Conservation (phyloP, 2,888 invertebrate species). For the Diabrotica balteata region DNA sequence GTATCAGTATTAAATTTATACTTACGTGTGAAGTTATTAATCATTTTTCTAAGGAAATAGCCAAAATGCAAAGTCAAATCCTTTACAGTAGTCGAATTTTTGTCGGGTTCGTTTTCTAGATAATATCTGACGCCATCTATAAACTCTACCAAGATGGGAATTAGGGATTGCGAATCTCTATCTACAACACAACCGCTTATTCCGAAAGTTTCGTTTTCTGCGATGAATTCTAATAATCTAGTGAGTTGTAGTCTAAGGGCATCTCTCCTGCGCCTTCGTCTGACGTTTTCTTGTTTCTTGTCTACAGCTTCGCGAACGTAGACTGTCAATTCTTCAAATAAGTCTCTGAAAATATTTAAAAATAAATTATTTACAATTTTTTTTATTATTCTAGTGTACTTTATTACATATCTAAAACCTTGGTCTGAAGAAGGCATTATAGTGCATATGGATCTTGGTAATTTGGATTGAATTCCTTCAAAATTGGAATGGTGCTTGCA, state of each 20-base stretch:
- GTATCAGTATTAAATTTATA: slow-evolving; percentile 37
- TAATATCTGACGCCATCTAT: slow-evolving; percentile 92
- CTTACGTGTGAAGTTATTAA: slow-evolving; percentile 91
- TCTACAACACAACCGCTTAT: slow-evolving; percentile 85
- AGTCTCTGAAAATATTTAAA: slow-evolving; percentile 70
- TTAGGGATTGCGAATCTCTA: slow-evolving; percentile 74
- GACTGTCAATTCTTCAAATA: slow-evolving; percentile 93
- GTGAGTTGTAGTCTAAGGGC: slow-evolving; percentile 90
- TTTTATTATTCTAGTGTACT: too few relatives aligned
- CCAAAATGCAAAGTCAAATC: slow-evolving; percentile 95
- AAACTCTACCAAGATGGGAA: slow-evolving; percentile 90
- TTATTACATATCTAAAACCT: too few relatives aligned
- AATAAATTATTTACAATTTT: not conserved
- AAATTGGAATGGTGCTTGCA: too few relatives aligned
- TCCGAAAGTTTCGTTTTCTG: slow-evolving; percentile 89
- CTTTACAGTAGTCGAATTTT: slow-evolving; percentile 85
- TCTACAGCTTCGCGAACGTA: slow-evolving; percentile 96
- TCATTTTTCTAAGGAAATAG: slow-evolving; percentile 90
- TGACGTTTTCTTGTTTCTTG: slow-evolving; percentile 95
- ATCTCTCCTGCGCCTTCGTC: slow-evolving; percentile 88
- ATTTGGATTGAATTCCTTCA: too few relatives aligned
- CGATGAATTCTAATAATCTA: slow-evolving; percentile 89
- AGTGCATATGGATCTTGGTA: too few relatives aligned
- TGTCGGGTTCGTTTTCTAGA: slow-evolving; percentile 92
- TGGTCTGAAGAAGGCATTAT: too few relatives aligned